These are phyloP conservation scores for Diplodus sargus DNA, from an alignment of 2,797 vertebrate species.

Conservation along the genomic window DNA sequence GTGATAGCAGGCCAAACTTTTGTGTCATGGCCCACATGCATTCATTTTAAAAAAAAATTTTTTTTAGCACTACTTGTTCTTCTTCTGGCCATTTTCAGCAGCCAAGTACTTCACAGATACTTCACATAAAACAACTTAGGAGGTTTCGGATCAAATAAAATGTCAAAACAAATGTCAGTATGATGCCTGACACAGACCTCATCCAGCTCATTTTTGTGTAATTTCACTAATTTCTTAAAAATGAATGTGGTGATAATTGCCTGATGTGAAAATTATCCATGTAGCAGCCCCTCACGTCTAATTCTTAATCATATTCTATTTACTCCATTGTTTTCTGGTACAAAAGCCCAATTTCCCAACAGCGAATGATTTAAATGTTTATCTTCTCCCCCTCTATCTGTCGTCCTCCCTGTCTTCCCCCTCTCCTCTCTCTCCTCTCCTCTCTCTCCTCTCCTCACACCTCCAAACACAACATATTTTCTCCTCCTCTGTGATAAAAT, in stretches of 20 bases:
- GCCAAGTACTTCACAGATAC: background rate
- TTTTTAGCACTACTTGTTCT: no score
- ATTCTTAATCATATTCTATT: conserved; percentile 43
- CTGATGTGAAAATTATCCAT: conserved; percentile 7
- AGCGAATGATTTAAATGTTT: conserved; percentile 43
- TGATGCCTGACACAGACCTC: background rate
- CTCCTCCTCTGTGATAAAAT: conserved; percentile 62
- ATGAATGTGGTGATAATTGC: conserved; percentile 7
- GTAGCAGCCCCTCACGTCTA: background rate
- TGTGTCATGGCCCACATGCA: background rate
- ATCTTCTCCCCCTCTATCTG: conserved; percentile 34
- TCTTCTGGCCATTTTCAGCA: background rate
- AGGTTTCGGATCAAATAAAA: background rate
- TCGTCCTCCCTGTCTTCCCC: conserved; percentile 31
- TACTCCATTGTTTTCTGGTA: conserved; percentile 30
- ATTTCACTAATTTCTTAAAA: conserved; percentile 25
- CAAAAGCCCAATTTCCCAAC: conserved; percentile 34
- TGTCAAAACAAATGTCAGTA: background rate
- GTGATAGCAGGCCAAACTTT: background rate
- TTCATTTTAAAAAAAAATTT: no score
- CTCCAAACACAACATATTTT: conserved; percentile 55
- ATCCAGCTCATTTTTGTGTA: conserved; percentile 5
- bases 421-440: conserved; percentile 13
- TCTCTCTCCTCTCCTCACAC: conserved; percentile 32
- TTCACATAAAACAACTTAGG: background rate